Evolutionary conservation across 2,113 vertebrate species (phyloP).

Genomic region (Chiloscyllium plagiosum): DNA sequence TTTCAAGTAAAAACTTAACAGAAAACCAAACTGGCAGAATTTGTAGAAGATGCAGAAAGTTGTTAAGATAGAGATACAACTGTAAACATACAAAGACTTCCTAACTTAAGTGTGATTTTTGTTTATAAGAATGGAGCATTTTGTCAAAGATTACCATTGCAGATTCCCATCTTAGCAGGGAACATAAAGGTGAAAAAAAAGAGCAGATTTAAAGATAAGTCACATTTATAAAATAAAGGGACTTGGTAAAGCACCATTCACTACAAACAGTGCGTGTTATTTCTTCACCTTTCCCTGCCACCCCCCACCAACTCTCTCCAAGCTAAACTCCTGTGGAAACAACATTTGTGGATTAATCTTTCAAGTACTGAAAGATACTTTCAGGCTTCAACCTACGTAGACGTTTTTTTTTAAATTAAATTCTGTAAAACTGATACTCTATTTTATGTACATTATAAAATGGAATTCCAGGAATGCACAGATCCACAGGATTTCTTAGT

Average conservation of each 20-base stretch:
- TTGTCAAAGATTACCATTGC: neutral
- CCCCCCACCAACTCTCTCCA: neutral
- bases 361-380: constrained; percentile 28
- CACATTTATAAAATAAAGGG: neutral
- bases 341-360: neutral
- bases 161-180: neutral
- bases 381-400: neutral
- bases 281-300: neutral
- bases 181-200: neutral
- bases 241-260: neutral
- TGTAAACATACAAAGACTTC: neutral
- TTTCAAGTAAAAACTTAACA: neutral
- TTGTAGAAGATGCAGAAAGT: neutral
- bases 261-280: neutral
- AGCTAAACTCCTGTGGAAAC: neutral
- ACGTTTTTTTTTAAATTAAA: neutral
- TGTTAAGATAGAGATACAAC: neutral
- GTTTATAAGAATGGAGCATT: neutral
- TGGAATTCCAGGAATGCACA: constrained; percentile 23
- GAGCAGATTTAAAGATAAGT: neutral
- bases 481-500: neutral
- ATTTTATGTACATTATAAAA: constrained; percentile 23
- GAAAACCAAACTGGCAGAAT: neutral
- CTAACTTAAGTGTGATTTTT: neutral
- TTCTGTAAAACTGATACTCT: constrained; percentile 1